Percentiles rank a stretch among this genome's conserved stretches.
Conservation (phyloP, 2,888 invertebrate genomes). For the Mesorhabditis spiculigera region DNA sequence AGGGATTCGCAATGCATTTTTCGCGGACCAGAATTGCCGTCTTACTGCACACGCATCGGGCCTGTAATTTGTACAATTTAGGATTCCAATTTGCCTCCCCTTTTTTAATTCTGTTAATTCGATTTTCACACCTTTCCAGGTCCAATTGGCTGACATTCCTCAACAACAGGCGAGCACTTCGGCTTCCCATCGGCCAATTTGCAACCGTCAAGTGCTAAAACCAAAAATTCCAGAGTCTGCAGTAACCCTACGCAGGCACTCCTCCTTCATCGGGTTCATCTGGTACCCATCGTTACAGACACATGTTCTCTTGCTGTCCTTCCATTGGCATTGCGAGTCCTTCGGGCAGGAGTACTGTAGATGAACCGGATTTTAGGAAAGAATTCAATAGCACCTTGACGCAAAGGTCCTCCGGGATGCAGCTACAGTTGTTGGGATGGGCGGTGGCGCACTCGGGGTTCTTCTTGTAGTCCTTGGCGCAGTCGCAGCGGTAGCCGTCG, state of each 20-base stretch:
- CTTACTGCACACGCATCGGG: not conserved
- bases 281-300: not conserved
- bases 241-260: not conserved
- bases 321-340: conserved; percentile 6
- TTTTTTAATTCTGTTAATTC: not conserved
- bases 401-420: conserved; percentile 6
- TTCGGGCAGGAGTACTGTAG: not conserved
- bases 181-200: not conserved
- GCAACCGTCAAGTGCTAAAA: conserved; percentile 1
- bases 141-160: not conserved
- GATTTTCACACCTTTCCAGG: not conserved
- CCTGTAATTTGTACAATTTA: not conserved
- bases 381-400: not conserved
- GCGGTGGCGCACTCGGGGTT: not conserved
- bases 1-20: not conserved
- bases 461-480: conserved; percentile 4
- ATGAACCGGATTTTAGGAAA: not conserved
- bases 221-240: not conserved
- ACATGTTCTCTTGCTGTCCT: not conserved
- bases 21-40: not conserved
- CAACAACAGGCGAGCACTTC: not conserved
- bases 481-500: conserved; percentile 2
- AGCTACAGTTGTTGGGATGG: not conserved
- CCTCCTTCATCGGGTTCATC: not conserved
- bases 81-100: not conserved